Evolutionary conservation across 2,113 vertebrate genomes (phyloP).

Genomic region (Tenebrosternarchus preto): DNA sequence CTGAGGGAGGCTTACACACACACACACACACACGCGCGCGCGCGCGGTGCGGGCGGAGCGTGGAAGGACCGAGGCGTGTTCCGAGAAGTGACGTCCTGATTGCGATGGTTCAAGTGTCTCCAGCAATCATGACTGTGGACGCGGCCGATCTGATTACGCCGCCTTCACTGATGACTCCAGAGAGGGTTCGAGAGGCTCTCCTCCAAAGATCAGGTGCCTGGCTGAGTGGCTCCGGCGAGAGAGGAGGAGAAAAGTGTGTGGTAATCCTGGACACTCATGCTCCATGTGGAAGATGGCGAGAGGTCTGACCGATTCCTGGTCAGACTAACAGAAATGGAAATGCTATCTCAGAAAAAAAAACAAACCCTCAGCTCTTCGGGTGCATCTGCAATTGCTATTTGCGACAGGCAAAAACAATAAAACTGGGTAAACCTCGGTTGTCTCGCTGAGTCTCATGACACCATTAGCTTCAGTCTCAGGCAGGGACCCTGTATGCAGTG

Average conservation of each 20-base stretch:
- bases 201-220: constrained; percentile 36
- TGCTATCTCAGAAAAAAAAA: constrained; percentile 2
- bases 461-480: constrained; percentile 23
- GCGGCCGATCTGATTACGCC: constrained; percentile 47
- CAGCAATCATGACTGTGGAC: constrained; percentile 41
- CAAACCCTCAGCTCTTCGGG: not conserved
- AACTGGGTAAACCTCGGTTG: not conserved
- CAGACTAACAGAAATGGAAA: constrained; percentile 19
- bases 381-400: constrained; percentile 25
- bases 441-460: not conserved
- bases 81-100: constrained; percentile 39
- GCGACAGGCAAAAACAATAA: constrained; percentile 32
- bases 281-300: constrained; percentile 17
- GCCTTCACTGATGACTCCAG: constrained; percentile 48
- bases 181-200: constrained; percentile 34
- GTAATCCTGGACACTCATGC: constrained; percentile 25
- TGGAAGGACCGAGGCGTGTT: constrained; percentile 22
- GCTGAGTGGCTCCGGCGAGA: not conserved
- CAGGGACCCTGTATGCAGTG: not conserved
- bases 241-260: constrained; percentile 26
- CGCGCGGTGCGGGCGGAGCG: not conserved
- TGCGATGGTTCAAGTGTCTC: constrained; percentile 45
- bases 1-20: not conserved
- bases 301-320: constrained; percentile 26
- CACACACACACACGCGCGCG: too few species aligned